phyloP scores from a whole-genome alignment of 2,113 vertebrate genomes.

The Plecotus auritus region DNA sequence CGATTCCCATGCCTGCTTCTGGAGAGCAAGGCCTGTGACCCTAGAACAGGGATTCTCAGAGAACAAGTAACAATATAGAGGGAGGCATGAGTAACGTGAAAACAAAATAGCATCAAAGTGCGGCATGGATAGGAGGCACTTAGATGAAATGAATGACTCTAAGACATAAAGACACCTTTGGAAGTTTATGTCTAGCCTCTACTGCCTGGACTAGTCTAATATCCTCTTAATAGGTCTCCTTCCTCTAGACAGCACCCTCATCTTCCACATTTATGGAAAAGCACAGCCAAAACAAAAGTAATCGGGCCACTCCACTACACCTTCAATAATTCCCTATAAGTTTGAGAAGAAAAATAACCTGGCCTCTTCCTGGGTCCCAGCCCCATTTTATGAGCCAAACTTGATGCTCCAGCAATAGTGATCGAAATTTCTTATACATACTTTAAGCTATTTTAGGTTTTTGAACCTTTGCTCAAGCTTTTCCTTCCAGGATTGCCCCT shows the following conservation, averaged over 20 bases:
- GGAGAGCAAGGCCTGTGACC: not conserved
- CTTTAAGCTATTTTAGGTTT: not conserved
- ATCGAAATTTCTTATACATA: not conserved
- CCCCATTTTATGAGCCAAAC: not conserved
- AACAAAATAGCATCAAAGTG: slow-evolving; percentile 10
- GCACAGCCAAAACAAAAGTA: not conserved
- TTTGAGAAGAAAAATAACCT: slow-evolving; percentile 5
- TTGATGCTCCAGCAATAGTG: not conserved
- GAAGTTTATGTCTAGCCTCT: not conserved
- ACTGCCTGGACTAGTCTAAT: not conserved
- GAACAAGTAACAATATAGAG: not conserved
- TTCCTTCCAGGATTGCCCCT: not conserved
- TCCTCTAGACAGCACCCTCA: not conserved
- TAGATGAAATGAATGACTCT: not conserved
- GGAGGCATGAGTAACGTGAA: not conserved
- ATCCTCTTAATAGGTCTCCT: not conserved
- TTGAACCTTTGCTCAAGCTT: not conserved
- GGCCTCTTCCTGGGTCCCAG: not conserved
- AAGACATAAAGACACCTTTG: not conserved
- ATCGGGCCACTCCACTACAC: not conserved
- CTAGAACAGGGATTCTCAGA: not conserved
- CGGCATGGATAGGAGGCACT: not conserved
- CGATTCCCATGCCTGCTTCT: not conserved
- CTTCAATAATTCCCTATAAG: not conserved
- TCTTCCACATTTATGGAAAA: not conserved